A percentile compares a stretch with the other conserved stretches of the same genome.
Evolutionary conservation across 2,888 invertebrate species (phyloP).

Genomic region (Hartigia nigra): DNA sequence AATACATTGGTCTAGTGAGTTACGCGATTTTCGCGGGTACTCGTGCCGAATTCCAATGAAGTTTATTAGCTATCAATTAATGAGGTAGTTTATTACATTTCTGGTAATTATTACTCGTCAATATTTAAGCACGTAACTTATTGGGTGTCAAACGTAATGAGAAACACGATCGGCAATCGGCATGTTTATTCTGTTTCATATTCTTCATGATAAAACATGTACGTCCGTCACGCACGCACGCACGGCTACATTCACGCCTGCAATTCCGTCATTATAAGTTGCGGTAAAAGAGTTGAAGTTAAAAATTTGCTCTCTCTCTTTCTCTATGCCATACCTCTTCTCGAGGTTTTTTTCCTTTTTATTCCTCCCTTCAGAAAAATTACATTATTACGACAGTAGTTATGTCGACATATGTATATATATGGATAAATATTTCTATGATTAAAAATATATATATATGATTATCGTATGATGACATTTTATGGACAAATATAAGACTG

Average conservation of each 20-base stretch:
- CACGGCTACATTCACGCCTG: background rate
- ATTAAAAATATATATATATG: too few relatives aligned
- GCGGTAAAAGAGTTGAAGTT: background rate
- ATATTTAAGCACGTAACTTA: background rate
- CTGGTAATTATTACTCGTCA: background rate
- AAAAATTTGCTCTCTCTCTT: background rate
- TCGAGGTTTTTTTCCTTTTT: background rate
- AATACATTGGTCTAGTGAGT: background rate
- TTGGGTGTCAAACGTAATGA: background rate
- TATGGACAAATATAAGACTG: background rate
- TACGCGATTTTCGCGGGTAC: background rate
- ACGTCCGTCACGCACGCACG: constrained; percentile 4
- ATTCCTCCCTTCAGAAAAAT: background rate
- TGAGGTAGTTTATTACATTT: background rate
- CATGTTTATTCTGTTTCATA: background rate
- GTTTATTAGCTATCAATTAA: background rate
- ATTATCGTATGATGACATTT: too few relatives aligned
- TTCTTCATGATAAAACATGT: background rate
- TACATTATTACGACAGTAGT: background rate
- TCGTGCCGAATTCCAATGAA: background rate
- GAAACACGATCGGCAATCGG: background rate
- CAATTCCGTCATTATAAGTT: background rate
- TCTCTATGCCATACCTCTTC: background rate
- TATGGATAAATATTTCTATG: too few relatives aligned
- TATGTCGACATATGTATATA: background rate